Percentiles rank a stretch among this genome's conserved stretches.
phyloP scores from a whole-genome alignment of 1,140 invertebrate genomes.

The Scaptomyza montana region DNA sequence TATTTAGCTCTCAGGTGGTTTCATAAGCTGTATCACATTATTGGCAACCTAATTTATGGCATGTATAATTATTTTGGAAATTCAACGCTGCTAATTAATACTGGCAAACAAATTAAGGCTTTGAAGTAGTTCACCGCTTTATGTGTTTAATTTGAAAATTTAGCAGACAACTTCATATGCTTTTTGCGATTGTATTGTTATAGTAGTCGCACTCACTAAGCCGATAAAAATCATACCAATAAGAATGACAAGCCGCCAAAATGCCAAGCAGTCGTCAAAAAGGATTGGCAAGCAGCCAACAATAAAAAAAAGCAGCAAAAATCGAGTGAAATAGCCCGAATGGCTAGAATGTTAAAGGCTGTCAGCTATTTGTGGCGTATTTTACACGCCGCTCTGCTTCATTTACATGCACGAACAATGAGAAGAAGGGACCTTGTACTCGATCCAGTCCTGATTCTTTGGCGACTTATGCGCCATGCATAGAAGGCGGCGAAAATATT shows the following conservation, averaged over 20 bases:
- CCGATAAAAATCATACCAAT: conserved; percentile 68
- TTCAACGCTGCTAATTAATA: conserved; percentile 6
- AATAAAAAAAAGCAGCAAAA: conserved; percentile 7
- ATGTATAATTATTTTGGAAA: conserved; percentile 6
- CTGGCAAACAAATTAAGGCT: neutral
- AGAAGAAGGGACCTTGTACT: conserved; percentile 14
- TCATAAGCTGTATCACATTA: neutral
- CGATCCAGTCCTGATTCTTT: conserved; percentile 19
- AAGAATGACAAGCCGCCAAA: conserved; percentile 64
- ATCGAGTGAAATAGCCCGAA: conserved; percentile 20
- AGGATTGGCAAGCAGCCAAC: conserved; percentile 54
- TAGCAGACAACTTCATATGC: neutral
- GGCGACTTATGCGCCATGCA: conserved; percentile 38
- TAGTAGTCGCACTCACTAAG: conserved; percentile 40
- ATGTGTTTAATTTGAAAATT: neutral
- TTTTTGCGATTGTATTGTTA: conserved; percentile 5
- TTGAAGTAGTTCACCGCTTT: too few species aligned
- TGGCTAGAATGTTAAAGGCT: conserved; percentile 39
- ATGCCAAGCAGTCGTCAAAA: conserved; percentile 68
- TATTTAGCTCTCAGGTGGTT: neutral
- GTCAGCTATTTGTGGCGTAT: conserved; percentile 76
- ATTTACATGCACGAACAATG: conserved; percentile 70
- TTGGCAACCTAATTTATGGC: conserved; percentile 6
- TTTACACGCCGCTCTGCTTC: conserved; percentile 71
- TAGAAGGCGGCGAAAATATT: conserved; percentile 66